Evolutionary conservation across 2,888 invertebrate species (phyloP), one percentile per base, ranked within the genome.

Genomic region (Erebia epiphron): DNA sequence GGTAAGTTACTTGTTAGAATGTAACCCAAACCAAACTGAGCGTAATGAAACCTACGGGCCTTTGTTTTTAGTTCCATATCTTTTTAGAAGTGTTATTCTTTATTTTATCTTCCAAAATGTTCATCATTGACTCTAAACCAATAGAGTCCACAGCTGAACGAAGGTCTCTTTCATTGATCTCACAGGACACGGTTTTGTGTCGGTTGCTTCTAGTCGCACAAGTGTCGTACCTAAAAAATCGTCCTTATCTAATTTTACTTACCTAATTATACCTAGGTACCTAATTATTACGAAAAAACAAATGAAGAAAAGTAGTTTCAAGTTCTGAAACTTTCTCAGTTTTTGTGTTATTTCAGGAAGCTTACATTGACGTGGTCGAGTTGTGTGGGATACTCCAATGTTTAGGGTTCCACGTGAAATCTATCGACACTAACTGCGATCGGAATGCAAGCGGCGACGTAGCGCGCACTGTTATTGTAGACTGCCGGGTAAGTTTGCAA

Each of bases 361-460:
- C 87, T 0, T 86, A 83, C 62, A 87, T 86, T 0, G 93, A 93
- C 62, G 92, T 91, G 8, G 87, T 91, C 72, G 92, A 92, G 75
- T 74, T 92, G 14, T 92, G 93, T 69, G 88, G 87, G 0, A 66
- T 93, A 67, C 79, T 93, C 16, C 90, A 92, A 72, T 93, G 92
- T 60, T 77, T 92, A 8, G 93, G 93, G 0, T 92, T 90, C 79
- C 84, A 84, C 58, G 86, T 93, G 14, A 90, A 89, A 74, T 88
- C 88, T 0, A 72, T 92, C 70, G 87, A 89, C 21, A 46, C 54
- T 9, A 80, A 82, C 2, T 84, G 77, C 52, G 90, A 90, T 52
- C 81, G 72, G 0, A 90, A 89, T 58, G 5, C 78, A 2, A 90
- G 88, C 74, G 88, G 87, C 64, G 90, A 90, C 16, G 83, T 70